phyloP scores from a whole-genome alignment of 2,113 vertebrate species.

The human region GRCh38 chr6:23884501-23885000 shows the following conservation, averaged over 20 bases:
- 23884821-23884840: neutral
- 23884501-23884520: constrained; percentile 69
- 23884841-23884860: neutral
- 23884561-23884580: constrained; percentile 63
- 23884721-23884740: constrained; percentile 26
- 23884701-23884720: constrained; percentile 25
- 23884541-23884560: constrained; percentile 48
- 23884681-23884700: constrained; percentile 37
- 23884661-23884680: constrained; percentile 48
- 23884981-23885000: neutral
- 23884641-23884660: neutral
- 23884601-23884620: constrained; percentile 59
- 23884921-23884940: neutral
- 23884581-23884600: constrained; percentile 51
- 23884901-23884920: neutral
- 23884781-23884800: neutral
- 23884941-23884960: neutral
- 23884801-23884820: neutral
- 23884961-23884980: neutral
- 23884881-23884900: neutral
- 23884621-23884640: constrained; percentile 64
- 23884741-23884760: constrained; percentile 28
- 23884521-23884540: constrained; percentile 69
- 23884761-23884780: neutral
- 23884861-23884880: constrained; percentile 9